Evolutionary conservation across 2,888 invertebrate species (phyloP), one percentile per base, ranked within the genome.

Genomic region (Carterocephalus palaemon): DNA sequence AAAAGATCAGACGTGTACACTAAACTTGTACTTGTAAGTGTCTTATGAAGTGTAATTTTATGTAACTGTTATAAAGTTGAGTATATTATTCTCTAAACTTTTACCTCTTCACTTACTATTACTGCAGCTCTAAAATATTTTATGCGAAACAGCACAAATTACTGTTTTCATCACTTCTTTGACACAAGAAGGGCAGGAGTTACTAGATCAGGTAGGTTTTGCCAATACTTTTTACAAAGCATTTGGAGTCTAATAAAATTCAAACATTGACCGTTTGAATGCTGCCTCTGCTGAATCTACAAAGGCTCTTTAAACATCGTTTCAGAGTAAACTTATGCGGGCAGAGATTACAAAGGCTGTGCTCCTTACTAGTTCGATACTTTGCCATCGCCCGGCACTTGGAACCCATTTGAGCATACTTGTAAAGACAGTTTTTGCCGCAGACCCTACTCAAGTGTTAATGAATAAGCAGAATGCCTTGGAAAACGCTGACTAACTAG

Each of bases 371-470:
- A 38, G 28, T 43, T 36, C 29, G 16, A 36, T 43, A 31, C 28
- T 36, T 23, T 37, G 29, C 31, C 29, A 29, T 29, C 36, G 9
- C 8, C 23, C 36, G 26, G 17, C 24, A 34, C 42, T 43, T 43
- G n/a, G 28, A 43, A 20, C 28, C 28, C 8, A 28, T 28, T 16
- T 34, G 28, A 42, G 28, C 20, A 17, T 34, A 43, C 42, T 43
- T 43, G 15, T 22, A 26, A 1, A 17, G 42, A 22, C 33, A 19
- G 28, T 32, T 34, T 33, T 42, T 28, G 42, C 42, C 20, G 26
- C 34, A 42, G 28, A 42, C 42, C 33, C 34, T 26, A 26, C 28
- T 42, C 20, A 42, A 42, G 42, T 33, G 33, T 41, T 41, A 33
- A 41, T 33, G 32, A 42, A 34, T 34, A 42, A 34, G 42, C 42